A percentile compares a stretch with the other conserved stretches of the same genome.
These are phyloP conservation scores for Hypomecis punctinalis DNA, from an alignment of 2,888 invertebrate species.

Conservation along the genomic window DNA sequence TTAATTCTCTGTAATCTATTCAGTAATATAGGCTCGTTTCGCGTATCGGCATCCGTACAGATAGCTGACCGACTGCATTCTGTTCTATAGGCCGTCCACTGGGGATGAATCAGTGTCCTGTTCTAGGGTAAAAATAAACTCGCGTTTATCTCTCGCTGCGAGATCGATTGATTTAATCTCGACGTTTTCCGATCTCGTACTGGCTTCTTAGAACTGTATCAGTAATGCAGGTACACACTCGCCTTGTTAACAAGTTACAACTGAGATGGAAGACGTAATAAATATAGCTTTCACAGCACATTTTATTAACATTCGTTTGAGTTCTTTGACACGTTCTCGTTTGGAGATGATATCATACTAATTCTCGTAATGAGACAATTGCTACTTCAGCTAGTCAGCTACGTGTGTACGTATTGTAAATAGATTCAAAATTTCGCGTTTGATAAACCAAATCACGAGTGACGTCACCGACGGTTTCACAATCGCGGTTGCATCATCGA, in stretches of 20 bases:
- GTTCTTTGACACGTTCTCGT: constrained; percentile 21
- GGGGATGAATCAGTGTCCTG: constrained; percentile 41
- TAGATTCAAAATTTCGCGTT: constrained; percentile 31
- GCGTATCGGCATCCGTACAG: constrained; percentile 69
- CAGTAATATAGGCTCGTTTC: constrained; percentile 54
- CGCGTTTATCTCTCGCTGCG: constrained; percentile 17
- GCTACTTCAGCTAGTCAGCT: constrained; percentile 16
- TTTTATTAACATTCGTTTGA: constrained; percentile 16
- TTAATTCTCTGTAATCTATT: neutral
- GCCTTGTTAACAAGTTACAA: neutral
- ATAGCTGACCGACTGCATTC: constrained; percentile 52
- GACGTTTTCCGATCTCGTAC: constrained; percentile 8
- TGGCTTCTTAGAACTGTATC: constrained; percentile 15
- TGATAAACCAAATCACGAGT: constrained; percentile 32
- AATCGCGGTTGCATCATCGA: constrained; percentile 41
- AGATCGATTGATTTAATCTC: constrained; percentile 29
- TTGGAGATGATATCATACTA: constrained; percentile 24
- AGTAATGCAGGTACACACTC: constrained; percentile 5
- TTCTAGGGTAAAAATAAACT: constrained; percentile 34
- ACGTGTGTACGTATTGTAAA: constrained; percentile 4
- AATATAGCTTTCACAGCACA: neutral
- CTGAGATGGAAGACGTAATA: constrained; percentile 3
- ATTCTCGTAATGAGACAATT: constrained; percentile 23
- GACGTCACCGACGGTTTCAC: constrained; percentile 38
- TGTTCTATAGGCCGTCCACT: constrained; percentile 41